Conservation (phyloP, 1,140 invertebrate species). For the Antheraea pernyi region DNA sequence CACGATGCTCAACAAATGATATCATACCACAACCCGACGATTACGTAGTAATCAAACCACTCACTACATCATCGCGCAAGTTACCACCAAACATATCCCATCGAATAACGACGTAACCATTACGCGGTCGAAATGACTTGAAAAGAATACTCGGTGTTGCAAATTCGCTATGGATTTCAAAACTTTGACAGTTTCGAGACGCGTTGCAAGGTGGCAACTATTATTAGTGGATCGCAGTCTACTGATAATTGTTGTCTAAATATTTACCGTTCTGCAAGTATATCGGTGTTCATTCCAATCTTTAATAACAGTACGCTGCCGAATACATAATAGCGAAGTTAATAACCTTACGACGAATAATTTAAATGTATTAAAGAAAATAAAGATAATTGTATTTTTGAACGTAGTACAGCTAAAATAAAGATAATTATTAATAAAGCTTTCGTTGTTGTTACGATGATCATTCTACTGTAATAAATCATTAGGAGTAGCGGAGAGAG, state of each 20-base stretch:
- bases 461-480: no score
- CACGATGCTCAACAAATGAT: slow-evolving; percentile 59
- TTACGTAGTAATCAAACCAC: slow-evolving; percentile 62
- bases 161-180: slow-evolving; percentile 26
- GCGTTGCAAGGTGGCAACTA: slow-evolving; percentile 28
- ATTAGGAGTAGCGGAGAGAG: no score
- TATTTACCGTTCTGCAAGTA: slow-evolving; percentile 62
- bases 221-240: slow-evolving; percentile 47
- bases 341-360: slow-evolving; percentile 10
- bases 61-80: slow-evolving; percentile 27
- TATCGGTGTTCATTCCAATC: slow-evolving; percentile 46
- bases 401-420: no score
- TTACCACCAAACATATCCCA: neutral
- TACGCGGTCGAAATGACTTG: slow-evolving; percentile 18
- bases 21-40: slow-evolving; percentile 59
- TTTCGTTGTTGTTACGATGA: no score
- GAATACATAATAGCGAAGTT: slow-evolving; percentile 17
- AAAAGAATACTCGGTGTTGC: neutral
- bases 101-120: slow-evolving; percentile 27
- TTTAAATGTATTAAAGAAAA: neutral
- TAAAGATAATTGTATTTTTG: neutral
- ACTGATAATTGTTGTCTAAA: slow-evolving; percentile 70
- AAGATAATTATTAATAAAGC: no score
- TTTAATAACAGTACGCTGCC: slow-evolving; percentile 39
- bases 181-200: neutral